phyloP scores from a whole-genome alignment of 2,797 vertebrate genomes.

The Anguilla marmorata region DNA sequence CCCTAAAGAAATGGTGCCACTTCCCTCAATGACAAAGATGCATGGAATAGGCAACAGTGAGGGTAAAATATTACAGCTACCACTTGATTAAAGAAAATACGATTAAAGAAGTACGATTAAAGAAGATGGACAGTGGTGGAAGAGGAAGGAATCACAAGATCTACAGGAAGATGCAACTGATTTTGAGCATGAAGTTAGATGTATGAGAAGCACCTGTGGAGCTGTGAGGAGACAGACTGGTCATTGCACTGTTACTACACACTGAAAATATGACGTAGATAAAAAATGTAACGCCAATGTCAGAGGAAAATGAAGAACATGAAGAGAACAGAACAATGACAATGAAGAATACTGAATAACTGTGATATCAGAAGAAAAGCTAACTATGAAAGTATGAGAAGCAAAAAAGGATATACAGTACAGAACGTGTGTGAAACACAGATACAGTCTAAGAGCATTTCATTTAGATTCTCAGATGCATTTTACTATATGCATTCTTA shows the following conservation, averaged over 20 bases:
- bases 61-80: background rate
- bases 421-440: background rate
- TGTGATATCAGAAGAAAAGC: background rate
- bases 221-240: background rate
- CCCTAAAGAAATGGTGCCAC: background rate
- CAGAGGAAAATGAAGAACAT: background rate
- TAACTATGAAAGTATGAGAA: background rate
- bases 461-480: background rate
- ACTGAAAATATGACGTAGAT: background rate
- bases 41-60: background rate
- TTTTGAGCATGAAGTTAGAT: background rate
- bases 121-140: too few species aligned
- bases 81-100: background rate
- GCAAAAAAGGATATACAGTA: too few species aligned
- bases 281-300: background rate
- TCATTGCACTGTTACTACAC: background rate
- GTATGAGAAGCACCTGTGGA: background rate
- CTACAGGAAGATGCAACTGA: too few species aligned
- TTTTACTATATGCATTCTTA: background rate
- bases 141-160: too few species aligned
- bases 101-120: too few species aligned
- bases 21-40: background rate
- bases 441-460: background rate
- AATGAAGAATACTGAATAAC: background rate
- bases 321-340: background rate